These are phyloP conservation scores for Alcedo quadribrachys DNA, from an alignment of 2,797 vertebrate genomes.

Conservation along the genomic window DNA sequence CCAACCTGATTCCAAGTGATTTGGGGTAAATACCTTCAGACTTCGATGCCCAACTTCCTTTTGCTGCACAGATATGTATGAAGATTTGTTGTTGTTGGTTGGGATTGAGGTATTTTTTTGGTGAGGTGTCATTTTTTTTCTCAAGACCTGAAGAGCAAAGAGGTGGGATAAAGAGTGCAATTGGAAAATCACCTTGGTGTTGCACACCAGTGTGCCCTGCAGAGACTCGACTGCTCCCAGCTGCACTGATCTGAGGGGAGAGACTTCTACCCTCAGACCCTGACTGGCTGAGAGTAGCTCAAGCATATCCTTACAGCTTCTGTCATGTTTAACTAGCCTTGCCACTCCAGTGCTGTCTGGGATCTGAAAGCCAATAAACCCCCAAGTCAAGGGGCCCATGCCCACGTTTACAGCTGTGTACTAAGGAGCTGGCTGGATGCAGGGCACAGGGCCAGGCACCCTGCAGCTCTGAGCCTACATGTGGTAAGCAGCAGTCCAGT, in stretches of 20 bases:
- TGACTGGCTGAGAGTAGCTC: background rate
- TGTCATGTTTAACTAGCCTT: background rate
- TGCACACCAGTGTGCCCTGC: fast-evolving
- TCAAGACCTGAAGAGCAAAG: background rate
- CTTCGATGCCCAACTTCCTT: too few relatives aligned
- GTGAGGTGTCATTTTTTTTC: background rate
- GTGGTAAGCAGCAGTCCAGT: background rate
- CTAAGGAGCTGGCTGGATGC: background rate
- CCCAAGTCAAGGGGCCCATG: background rate
- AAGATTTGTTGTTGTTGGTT: too few relatives aligned
- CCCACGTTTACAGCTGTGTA: fast-evolving
- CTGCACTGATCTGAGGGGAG: background rate
- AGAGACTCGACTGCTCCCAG: background rate
- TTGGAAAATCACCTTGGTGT: background rate
- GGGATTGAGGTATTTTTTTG: background rate
- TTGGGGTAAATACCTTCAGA: too few relatives aligned
- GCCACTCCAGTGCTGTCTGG: background rate
- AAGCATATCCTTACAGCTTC: background rate
- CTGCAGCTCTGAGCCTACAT: background rate
- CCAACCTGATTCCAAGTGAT: too few relatives aligned
- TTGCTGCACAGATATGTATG: too few relatives aligned
- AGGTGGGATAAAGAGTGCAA: background rate
- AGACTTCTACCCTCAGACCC: background rate
- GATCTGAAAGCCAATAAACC: background rate
- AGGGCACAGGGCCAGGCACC: background rate